Percentiles rank a stretch among this genome's conserved stretches.
phyloP scores from a whole-genome alignment of 2,888 invertebrate species.

The Lepidocyrtoides sp. region DNA sequence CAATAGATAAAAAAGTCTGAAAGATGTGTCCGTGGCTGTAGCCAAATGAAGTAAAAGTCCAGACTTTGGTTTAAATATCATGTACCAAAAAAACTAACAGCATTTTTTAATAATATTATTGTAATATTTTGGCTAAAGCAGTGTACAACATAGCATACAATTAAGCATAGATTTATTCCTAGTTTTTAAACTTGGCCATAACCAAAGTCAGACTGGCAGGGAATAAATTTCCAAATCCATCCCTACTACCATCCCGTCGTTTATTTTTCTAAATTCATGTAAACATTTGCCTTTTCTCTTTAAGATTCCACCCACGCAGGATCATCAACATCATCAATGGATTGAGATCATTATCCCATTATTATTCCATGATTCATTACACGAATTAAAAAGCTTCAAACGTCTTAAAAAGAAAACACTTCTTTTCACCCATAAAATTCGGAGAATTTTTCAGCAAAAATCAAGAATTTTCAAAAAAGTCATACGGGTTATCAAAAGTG shows the following conservation, averaged over 20 bases:
- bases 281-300: background rate
- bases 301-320: constrained; percentile 26
- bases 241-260: background rate
- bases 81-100: no score
- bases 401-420: background rate
- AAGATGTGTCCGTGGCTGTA: no score
- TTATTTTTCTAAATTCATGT: background rate
- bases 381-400: background rate
- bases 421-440: background rate
- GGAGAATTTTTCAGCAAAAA: background rate
- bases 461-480: background rate
- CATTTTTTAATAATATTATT: no score
- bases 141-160: background rate
- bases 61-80: background rate
- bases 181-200: background rate
- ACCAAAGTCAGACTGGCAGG: background rate
- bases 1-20: no score
- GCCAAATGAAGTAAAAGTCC: background rate
- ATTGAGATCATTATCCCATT: constrained; percentile 27
- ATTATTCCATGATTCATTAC: constrained; percentile 37
- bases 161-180: constrained; percentile 29
- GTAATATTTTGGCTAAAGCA: background rate
- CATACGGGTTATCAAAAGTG: constrained; percentile 18
- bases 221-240: constrained; percentile 17
- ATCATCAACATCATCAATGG: constrained; percentile 11